Conservation (phyloP, 64 coral and sea anemone species). For the Anthopleura sola region DNA sequence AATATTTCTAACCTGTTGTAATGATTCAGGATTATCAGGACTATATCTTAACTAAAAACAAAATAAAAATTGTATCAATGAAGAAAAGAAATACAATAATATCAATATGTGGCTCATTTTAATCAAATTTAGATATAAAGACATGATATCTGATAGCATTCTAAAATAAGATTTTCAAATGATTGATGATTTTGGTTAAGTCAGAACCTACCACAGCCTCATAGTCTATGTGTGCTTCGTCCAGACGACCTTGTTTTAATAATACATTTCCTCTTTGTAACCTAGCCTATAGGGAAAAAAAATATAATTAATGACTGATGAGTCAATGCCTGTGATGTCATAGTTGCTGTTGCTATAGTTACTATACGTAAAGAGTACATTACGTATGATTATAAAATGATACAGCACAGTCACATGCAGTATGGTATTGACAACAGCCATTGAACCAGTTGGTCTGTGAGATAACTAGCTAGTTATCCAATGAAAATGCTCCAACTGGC, state of each 20-base stretch:
- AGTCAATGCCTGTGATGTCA: too few relatives aligned
- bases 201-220: constrained; percentile 75
- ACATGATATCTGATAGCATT: not conserved
- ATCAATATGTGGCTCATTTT: too few relatives aligned
- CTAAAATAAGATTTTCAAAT: not conserved
- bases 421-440: too few relatives aligned
- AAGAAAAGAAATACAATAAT: not conserved
- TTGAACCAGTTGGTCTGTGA: too few relatives aligned
- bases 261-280: constrained; percentile 93
- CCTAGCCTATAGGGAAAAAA: constrained; percentile 52
- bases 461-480: too few relatives aligned
- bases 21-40: constrained; percentile 68
- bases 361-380: too few relatives aligned
- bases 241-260: constrained; percentile 84
- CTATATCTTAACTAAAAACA: constrained; percentile 64
- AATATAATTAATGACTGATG: not conserved
- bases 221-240: constrained; percentile 97
- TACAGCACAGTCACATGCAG: too few relatives aligned
- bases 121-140: too few relatives aligned
- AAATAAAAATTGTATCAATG: not conserved
- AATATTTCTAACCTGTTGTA: constrained; percentile 52
- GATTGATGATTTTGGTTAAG: too few relatives aligned
- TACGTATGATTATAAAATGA: too few relatives aligned
- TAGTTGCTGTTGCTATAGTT: too few relatives aligned
- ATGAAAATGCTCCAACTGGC: too few relatives aligned